Base-by-base conservation (phyloP, 2,113 vertebrate species). In the Pygoscelis antarcticus region DNA sequence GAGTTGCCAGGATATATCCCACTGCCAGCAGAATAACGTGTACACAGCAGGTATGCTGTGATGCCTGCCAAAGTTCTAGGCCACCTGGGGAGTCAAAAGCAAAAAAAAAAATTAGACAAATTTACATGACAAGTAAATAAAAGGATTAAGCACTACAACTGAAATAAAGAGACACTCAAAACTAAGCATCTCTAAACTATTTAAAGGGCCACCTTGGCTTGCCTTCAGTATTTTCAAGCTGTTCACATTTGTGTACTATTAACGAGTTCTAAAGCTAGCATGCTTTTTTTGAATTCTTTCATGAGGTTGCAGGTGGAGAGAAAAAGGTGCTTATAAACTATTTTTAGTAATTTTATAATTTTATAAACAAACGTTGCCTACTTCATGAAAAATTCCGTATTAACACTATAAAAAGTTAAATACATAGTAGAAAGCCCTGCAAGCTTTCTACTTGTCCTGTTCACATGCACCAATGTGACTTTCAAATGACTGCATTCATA, bases 11-110 rank as follows among this genome's bases (percentile, higher is more conserved):
- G 98, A 90, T 99, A 99, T 69, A 99, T 98, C 42, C 99, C 99
- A 13, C 98, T 98, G 74, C 99, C 98, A 0, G 98, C 98, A 5
- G 98, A 98, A 11, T 99, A 98, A 20, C 99, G 98, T 36, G 98
- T 98, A 66, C 99, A 99, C 89, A 99, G 98, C 65, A 99, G 98
- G 96, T 99, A 98, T 0, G 99, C 99, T 21, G 98, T 99, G 89
- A 99, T 99, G 96, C 99, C 99, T 7, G 99, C 99, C 97, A 99
- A 90, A 3, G 99, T 99, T 60, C 99, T 98, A 26, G 99, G 99
- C 99, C 99, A 99, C 97, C 99, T 99, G 95, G 38, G 71, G 93
- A 96, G 93, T 81, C 2, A 65, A 74, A 97, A 82, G 64, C 21
- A 71, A 65, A 57, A 3, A 23, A 61, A 55, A 42, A 74, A 46